These are phyloP conservation scores for Mus pahari DNA, from an alignment of 2,113 vertebrate genomes.

Conservation along the genomic window DNA sequence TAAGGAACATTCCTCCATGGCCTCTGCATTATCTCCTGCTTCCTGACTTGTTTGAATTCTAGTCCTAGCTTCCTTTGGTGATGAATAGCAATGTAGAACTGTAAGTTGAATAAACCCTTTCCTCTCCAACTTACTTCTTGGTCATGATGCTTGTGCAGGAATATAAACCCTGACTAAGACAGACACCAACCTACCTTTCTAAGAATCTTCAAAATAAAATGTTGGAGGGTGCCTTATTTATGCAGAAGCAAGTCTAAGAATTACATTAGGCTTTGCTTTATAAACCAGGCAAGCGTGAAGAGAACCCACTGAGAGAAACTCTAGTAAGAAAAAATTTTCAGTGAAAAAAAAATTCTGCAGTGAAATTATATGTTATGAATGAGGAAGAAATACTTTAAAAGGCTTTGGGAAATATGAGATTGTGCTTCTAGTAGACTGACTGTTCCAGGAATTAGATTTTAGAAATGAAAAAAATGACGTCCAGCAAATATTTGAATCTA, in stretches of 20 bases:
- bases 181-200: not conserved
- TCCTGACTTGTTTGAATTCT: too few relatives aligned
- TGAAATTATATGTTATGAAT: not conserved
- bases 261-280: not conserved
- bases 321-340: not conserved
- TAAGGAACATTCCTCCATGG: too few relatives aligned
- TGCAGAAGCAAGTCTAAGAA: not conserved
- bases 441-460: not conserved
- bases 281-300: not conserved
- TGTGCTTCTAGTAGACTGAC: not conserved
- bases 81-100: too few relatives aligned
- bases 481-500: not conserved
- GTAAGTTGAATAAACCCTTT: too few relatives aligned
- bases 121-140: too few relatives aligned
- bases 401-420: not conserved
- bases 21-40: too few relatives aligned
- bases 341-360: not conserved
- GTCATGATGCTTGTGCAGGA: too few relatives aligned
- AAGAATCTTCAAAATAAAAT: not conserved
- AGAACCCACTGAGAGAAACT: not conserved
- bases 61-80: too few relatives aligned
- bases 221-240: fast-evolving
- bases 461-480: not conserved
- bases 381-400: not conserved
- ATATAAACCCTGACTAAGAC: too few relatives aligned